A percentile compares a stretch with the other conserved stretches of the same genome.
These are phyloP conservation scores for Bursaphelenchus okinawaensis DNA, from an alignment of 2,888 invertebrate genomes.

Conservation along the genomic window DNA sequence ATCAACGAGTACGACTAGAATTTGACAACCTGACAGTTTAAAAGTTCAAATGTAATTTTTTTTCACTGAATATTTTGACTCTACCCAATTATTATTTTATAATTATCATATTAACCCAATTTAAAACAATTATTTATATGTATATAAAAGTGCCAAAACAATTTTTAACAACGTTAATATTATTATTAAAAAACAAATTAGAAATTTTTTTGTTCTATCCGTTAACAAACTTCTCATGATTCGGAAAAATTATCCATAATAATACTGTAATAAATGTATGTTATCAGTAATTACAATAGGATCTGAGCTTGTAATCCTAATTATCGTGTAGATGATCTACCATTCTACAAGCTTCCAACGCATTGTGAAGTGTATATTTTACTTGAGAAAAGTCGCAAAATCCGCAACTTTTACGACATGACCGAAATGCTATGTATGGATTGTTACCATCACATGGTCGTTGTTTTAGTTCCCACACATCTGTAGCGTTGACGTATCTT, in stretches of 20 bases:
- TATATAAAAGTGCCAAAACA: no score
- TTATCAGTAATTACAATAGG: no score
- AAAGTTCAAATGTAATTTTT: not conserved
- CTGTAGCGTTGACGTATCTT: conserved; percentile 44
- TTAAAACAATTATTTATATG: no score
- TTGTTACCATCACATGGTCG: conserved; percentile 46
- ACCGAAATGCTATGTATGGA: conserved; percentile 43
- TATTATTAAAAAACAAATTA: no score
- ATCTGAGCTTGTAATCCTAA: no score
- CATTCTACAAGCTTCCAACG: conserved; percentile 30
- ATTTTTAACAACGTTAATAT: no score
- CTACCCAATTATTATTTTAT: not conserved
- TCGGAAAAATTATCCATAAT: no score
- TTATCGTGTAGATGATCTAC: not conserved
- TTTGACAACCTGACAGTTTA: not conserved
- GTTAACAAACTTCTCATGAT: no score
- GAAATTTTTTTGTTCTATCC: no score
- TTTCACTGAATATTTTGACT: not conserved
- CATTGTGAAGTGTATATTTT: conserved; percentile 42
- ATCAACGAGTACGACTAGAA: not conserved
- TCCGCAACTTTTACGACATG: conserved; percentile 43
- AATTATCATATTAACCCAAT: not conserved
- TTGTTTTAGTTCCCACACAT: conserved; percentile 37
- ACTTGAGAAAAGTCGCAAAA: conserved; percentile 44
- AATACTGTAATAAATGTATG: not conserved